Base-by-base conservation (phyloP, 30 jellyfish, hydroid and myxozoan species). In the Aurelia aurita complex sp. Pacific region DNA sequence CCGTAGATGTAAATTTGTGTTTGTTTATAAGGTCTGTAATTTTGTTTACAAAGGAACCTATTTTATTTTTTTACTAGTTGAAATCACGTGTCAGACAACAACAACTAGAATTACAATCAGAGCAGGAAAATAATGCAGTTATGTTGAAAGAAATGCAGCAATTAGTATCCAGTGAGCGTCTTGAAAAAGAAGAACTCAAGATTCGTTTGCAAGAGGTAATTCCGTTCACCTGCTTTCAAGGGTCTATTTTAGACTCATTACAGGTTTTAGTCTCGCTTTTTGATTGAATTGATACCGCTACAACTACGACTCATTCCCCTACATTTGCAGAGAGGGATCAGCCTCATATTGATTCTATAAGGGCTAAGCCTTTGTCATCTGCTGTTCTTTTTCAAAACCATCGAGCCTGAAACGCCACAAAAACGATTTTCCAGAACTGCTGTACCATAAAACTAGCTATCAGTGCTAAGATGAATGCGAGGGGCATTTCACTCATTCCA, bases 121-220 rank as follows among this genome's bases (percentile, higher is more conserved):
- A 94, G 53, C 96, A 89, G 55, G 74, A 80, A 40, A 80, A 76
- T 62, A 76, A 85, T 67, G 71, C 97, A 0, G 29, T 85, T 10
- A 94, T 94, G 99, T 69, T 94, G 77, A 85, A 85, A 74, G 99
- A 94, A 68, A 68, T 94, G 81, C 99, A 94, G 40, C 80, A 74
- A 9, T 36, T 94, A 15, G 66, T 94, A 51, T 70, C 97, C 12
- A 88, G 72, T 13, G 99, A 94, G 80, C 72, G 97, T 72, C 87
- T 85, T 36, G 97, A 83, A 70, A 94, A 84, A 66, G 97, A 94
- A 67, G 94, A 94, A 71, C 76, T 88, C 54, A 84, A 86, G 36
- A 69, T 79, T 12, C 97, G 87, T 11, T 59, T 94, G 71, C 79
- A 67, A 64, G 97, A 94, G 96, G 99, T 94, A 32, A 77, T 13